Percentiles rank a stretch among this genome's conserved stretches.
Evolutionary conservation across 2,888 invertebrate genomes (phyloP).

Genomic region (Epinotia brunnichana): DNA sequence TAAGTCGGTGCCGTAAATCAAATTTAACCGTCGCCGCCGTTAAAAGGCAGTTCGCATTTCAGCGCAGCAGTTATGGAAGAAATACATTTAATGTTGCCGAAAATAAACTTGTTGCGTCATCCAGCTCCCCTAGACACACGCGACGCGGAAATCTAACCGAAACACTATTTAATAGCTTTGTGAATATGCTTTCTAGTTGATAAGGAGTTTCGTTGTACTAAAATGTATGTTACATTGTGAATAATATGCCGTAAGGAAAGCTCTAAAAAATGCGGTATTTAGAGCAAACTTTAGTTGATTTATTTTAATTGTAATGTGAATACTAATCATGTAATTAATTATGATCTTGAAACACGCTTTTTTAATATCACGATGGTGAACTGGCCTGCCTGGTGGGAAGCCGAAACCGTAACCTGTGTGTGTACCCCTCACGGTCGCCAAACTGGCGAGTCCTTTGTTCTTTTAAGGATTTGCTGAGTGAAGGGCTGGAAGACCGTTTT

Average conservation of each 20-base stretch:
- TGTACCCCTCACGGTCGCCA: too few species aligned
- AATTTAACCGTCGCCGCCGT: conserved; percentile 45
- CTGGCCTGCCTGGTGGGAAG: too few species aligned
- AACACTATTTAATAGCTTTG: conserved; percentile 18
- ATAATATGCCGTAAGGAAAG: not conserved
- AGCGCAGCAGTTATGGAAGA: conserved; percentile 56
- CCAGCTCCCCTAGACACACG: conserved; percentile 58
- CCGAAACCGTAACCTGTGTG: too few species aligned
- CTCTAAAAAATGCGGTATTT: conserved; percentile 1
- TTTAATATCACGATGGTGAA: too few species aligned
- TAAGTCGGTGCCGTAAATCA: conserved; percentile 45
- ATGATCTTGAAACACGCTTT: too few species aligned
- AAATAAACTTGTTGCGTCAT: conserved; percentile 63
- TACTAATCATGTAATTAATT: too few species aligned
- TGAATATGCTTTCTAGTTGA: conserved; percentile 7
- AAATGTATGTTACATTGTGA: not conserved
- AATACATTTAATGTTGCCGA: conserved; percentile 56
- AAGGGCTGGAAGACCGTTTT: not conserved
- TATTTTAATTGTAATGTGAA: too few species aligned
- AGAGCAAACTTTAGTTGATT: not conserved
- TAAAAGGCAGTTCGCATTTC: conserved; percentile 51
- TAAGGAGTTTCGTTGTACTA: not conserved
- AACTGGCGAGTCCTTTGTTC: not conserved
- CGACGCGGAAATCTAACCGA: conserved; percentile 51
- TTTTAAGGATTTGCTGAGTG: not conserved